These are phyloP conservation scores for Pseudoatta argentina DNA, from an alignment of 1,140 invertebrate species.

Conservation along the genomic window DNA sequence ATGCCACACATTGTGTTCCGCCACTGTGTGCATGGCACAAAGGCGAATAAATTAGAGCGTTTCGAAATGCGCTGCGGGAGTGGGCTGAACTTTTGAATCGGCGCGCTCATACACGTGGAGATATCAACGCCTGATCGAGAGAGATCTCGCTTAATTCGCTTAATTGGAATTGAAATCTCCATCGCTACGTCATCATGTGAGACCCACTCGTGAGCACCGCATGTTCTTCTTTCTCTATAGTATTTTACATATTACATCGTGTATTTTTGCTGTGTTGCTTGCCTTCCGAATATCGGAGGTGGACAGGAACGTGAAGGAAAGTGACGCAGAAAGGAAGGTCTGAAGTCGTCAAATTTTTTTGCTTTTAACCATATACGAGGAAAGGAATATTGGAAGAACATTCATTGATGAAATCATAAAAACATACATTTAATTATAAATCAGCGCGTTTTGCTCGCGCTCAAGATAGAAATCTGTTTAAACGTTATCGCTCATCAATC, in stretches of 20 bases:
- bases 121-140: constrained; percentile 64
- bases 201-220: not conserved
- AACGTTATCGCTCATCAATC: not conserved
- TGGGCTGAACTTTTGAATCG: constrained; percentile 36
- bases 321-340: not conserved
- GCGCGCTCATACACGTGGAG: constrained; percentile 15
- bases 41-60: constrained; percentile 52
- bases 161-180: constrained; percentile 52
- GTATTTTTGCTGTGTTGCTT: not conserved
- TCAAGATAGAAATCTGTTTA: not conserved
- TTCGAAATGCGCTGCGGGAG: constrained; percentile 10
- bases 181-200: not conserved
- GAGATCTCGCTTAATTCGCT: constrained; percentile 21
- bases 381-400: not conserved
- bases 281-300: not conserved
- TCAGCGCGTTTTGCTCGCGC: not conserved
- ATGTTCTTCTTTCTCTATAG: not conserved
- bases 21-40: constrained; percentile 7
- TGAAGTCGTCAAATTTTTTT: not conserved
- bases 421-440: not conserved
- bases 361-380: not conserved
- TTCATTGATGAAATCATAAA: not conserved
- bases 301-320: not conserved
- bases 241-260: not conserved
- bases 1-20: constrained; percentile 7